Evolutionary conservation across 2,797 vertebrate species (phyloP).

Genomic region (Graptemys geographica): DNA sequence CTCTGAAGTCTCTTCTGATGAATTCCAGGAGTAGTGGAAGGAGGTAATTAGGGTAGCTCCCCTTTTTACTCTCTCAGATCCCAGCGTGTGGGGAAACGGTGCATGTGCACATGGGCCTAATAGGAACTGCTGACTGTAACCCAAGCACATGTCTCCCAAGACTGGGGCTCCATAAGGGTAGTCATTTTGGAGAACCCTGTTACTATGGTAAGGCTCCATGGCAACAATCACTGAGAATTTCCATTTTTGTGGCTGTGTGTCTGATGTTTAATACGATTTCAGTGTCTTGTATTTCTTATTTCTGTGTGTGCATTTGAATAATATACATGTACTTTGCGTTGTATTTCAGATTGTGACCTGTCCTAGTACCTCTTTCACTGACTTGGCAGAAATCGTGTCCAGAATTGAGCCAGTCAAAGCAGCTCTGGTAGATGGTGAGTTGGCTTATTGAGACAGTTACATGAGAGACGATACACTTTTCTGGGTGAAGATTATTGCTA

Average conservation of each 20-base stretch:
- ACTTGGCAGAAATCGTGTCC: constrained; percentile 95
- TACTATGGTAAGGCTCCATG: neutral
- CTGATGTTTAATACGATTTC: neutral
- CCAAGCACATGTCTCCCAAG: neutral
- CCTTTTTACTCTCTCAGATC: neutral
- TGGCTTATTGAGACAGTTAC: rapidly evolving
- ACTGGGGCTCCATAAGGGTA: neutral
- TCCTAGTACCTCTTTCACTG: constrained; percentile 94
- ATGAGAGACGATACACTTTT: neutral
- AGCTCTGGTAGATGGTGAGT: constrained; percentile 85
- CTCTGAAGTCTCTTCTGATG: neutral
- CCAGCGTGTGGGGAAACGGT: neutral
- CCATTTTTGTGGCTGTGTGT: neutral
- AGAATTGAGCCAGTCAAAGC: constrained; percentile 91
- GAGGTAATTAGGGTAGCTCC: no score
- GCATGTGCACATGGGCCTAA: neutral
- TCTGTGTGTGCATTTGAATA: rapidly evolving
- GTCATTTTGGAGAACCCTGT: neutral
- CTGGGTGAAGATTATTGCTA: neutral
- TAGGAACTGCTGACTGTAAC: neutral
- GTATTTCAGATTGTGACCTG: constrained; percentile 87
- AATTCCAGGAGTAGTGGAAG: neutral
- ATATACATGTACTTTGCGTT: rapidly evolving
- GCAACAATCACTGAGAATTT: neutral
- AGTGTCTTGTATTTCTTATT: neutral